Base-by-base conservation (phyloP, 2,888 invertebrate genomes). In the Acronicta alni region DNA sequence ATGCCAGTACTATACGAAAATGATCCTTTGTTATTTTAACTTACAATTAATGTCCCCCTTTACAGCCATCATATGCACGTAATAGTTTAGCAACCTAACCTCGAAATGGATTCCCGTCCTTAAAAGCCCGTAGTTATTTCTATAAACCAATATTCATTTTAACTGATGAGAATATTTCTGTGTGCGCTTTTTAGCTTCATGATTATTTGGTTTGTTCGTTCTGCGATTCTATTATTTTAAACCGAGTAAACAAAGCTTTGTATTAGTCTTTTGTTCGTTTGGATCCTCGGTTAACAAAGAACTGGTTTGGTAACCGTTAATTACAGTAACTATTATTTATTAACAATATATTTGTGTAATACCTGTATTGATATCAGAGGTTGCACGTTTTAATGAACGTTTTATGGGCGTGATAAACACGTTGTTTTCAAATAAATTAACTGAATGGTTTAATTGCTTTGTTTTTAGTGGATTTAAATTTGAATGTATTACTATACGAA, bases 141-240 rank as follows among this genome's bases (percentile, higher is more conserved):
- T 81, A 72, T 66, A 73, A 73, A 76, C 75, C 73, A 67, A 75
- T 76, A 67, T 77, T 81, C 70, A 77, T 79, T 79, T 72, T 70
- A 65, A 44, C 57, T 66, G 67, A 77, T 68, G 67, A 75, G 72
- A 69, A 68, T 74, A 60, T 67, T 68, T 42, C 48, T 60, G 59
- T 51, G 51, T 67, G 55, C 63, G 72, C 64, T 75, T 76, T 82
- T 77, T 67, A 69, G 68, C 62, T 67, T 67, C 54, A 57, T 67
- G 62, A 65, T 69, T 66, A 61, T 73, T 63, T 32, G 49, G 64
- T 61, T 67, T 62, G 61, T 67, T 60, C 51, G n/a, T 37, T 56
- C 41, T 58, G 52, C 49, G 48, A 72, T 74, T 79, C 51, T 63
- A 68, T 68, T 79, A 72, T 62, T 67, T 64, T 59, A 53, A 52